A percentile compares a stretch with the other conserved stretches of the same genome.
phyloP scores from a whole-genome alignment of 2,888 invertebrate species.

The Eristalis arbustorum region DNA sequence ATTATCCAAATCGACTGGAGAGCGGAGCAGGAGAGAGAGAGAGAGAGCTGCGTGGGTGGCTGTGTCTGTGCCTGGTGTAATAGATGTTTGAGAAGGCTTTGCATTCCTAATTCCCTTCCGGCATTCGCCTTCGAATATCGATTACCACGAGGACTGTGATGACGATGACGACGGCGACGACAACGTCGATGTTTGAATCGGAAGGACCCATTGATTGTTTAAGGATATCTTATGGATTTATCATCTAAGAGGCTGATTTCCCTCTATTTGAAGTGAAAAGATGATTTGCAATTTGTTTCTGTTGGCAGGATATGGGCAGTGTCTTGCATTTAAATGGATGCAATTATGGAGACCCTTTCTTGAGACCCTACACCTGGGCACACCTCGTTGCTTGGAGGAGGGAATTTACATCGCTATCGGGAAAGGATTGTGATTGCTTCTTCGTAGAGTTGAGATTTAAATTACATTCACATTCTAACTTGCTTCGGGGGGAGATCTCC shows the following conservation, averaged over 20 bases:
- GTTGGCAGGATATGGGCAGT: background rate
- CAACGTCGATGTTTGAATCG: background rate
- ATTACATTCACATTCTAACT: background rate
- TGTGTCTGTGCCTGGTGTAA: conserved; percentile 3
- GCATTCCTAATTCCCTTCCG: conserved; percentile 34
- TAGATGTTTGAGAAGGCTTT: conserved; percentile 39
- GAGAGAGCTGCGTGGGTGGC: conserved; percentile 45
- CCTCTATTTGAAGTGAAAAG: conserved; percentile 20
- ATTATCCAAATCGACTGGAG: conserved; percentile 60
- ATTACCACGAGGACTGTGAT: conserved; percentile 29
- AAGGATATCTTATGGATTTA: conserved; percentile 46
- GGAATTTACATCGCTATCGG: background rate
- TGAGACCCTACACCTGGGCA: background rate
- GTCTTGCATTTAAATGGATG: conserved; percentile 51
- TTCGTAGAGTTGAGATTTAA: background rate
- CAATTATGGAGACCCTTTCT: conserved; percentile 3
- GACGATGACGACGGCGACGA: background rate
- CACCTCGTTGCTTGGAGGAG: background rate
- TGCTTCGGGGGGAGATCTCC: background rate
- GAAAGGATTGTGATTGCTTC: background rate
- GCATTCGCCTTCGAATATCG: conserved; percentile 55
- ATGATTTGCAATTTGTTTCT: conserved; percentile 57
- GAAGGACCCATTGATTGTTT: conserved; percentile 51
- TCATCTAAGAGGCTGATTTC: conserved; percentile 43
- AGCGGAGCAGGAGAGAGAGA: background rate